Percentiles rank a stretch among this genome's conserved stretches.
These are phyloP conservation scores for Echinometra lucunter DNA, from an alignment of 53 echinoderm and acorn worm species.

Conservation along the genomic window DNA sequence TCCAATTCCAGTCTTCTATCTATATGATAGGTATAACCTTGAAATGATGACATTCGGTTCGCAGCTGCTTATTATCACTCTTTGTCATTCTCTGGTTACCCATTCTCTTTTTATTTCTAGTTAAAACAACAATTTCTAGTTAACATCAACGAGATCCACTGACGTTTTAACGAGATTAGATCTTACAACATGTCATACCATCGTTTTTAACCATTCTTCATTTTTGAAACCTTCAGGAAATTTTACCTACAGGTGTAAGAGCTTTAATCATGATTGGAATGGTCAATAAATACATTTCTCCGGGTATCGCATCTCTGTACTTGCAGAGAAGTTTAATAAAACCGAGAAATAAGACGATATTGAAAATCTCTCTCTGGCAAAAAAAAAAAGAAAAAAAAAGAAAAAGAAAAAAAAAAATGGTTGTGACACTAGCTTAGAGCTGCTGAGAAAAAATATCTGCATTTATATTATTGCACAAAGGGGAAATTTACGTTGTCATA, in stretches of 20 bases:
- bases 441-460: background rate
- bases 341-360: too few relatives aligned
- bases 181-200: background rate
- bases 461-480: background rate
- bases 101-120: background rate
- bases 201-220: background rate
- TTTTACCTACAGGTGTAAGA: background rate
- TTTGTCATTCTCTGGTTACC: background rate
- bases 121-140: too few relatives aligned
- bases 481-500: background rate
- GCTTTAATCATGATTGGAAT: background rate
- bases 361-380: too few relatives aligned
- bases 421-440: too few relatives aligned
- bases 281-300: background rate
- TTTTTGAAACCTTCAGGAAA: background rate
- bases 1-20: too few relatives aligned
- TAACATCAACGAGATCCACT: background rate
- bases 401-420: too few relatives aligned
- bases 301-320: too few relatives aligned
- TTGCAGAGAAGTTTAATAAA: too few relatives aligned
- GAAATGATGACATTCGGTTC: background rate
- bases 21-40: background rate
- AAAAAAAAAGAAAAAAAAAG: too few relatives aligned
- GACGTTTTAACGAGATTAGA: background rate
- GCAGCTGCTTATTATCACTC: background rate